phyloP scores from a whole-genome alignment of 2,797 vertebrate species.

The Gambelia wislizenii region DNA sequence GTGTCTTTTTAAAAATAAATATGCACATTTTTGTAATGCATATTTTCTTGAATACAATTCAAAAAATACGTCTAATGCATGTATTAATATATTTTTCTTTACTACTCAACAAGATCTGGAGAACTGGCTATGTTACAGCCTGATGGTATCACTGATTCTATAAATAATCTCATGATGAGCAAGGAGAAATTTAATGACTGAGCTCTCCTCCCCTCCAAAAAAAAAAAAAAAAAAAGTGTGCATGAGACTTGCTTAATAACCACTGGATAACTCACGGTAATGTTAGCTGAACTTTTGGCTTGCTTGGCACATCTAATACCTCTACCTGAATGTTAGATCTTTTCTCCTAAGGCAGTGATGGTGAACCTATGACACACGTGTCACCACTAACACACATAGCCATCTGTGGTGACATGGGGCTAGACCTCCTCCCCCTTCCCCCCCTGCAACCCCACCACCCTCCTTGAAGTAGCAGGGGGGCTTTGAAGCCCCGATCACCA shows the following conservation, averaged over 20 bases:
- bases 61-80: neutral
- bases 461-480: no score
- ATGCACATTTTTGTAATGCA: no score
- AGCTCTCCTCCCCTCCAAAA: neutral
- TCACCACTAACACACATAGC: no score
- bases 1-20: no score
- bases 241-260: neutral
- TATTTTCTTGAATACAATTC: no score
- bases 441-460: no score
- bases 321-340: neutral
- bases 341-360: neutral
- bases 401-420: no score
- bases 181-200: neutral
- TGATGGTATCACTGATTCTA: neutral
- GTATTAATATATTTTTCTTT: neutral
- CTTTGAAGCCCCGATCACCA: no score
- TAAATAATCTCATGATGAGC: neutral
- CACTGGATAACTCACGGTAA: neutral
- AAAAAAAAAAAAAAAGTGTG: no score
- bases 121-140: neutral
- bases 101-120: neutral
- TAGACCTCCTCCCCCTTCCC: no score
- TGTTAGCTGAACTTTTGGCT: neutral
- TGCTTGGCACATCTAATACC: neutral
- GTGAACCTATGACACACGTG: no score